Evolutionary conservation across 2,888 invertebrate genomes (phyloP).

Genomic region (Pheosia tremula): DNA sequence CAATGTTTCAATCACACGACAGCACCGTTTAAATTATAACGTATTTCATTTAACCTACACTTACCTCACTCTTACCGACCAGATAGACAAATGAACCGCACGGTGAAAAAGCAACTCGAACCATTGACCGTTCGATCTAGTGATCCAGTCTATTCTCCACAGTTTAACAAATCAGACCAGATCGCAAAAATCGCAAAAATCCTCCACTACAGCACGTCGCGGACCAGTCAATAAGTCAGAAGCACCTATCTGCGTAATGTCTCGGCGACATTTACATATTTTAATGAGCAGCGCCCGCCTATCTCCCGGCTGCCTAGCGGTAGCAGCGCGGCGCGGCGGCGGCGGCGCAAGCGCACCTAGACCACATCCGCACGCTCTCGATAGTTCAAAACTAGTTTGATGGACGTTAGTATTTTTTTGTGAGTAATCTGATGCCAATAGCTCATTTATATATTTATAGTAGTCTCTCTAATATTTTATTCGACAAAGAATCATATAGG

Average conservation of each 20-base stretch:
- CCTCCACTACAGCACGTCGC: conserved; percentile 44
- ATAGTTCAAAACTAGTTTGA: conserved; percentile 28
- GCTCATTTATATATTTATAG: no score
- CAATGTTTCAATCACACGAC: no score
- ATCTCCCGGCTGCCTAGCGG: conserved; percentile 56
- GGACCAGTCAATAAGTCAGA: conserved; percentile 71
- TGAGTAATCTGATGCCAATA: background rate
- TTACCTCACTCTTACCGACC: no score
- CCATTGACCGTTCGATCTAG: no score
- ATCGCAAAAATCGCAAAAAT: background rate
- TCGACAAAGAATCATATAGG: no score
- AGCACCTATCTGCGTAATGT: conserved; percentile 84
- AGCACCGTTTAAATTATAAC: no score
- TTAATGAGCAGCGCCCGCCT: conserved; percentile 79
- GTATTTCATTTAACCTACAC: no score
- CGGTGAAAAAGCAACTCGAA: no score
- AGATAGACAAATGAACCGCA: no score
- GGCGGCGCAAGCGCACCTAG: conserved; percentile 25
- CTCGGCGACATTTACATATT: conserved; percentile 82
- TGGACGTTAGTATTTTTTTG: conserved; percentile 17
- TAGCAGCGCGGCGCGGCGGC: conserved; percentile 16
- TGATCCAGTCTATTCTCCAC: no score
- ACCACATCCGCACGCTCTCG: conserved; percentile 36
- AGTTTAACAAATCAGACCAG: no score
- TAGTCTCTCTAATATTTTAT: no score